phyloP scores from a whole-genome alignment of 1,140 invertebrate species.

The Linepithema humile region DNA sequence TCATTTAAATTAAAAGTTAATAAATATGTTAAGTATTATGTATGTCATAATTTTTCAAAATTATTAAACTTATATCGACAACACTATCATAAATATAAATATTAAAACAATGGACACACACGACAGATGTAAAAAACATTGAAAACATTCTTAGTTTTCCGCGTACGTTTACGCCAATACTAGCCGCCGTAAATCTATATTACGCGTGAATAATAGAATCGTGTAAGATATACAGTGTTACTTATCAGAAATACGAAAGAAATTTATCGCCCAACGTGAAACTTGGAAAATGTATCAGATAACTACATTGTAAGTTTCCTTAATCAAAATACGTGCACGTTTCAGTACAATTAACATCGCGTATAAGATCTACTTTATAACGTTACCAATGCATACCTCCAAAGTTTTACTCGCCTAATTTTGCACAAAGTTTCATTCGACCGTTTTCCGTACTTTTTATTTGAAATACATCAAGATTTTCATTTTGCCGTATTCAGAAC shows the following conservation, averaged over 20 bases:
- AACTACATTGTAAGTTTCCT: neutral
- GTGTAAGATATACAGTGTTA: neutral
- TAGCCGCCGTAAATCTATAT: neutral
- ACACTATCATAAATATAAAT: neutral
- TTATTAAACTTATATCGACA: neutral
- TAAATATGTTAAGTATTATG: neutral
- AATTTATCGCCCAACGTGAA: conserved; percentile 25
- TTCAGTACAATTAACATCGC: conserved; percentile 35
- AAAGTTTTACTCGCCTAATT: conserved; percentile 18
- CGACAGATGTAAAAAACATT: no score
- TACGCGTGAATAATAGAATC: conserved; percentile 15
- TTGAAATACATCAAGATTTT: conserved; percentile 16
- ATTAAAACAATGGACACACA: neutral
- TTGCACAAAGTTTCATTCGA: neutral
- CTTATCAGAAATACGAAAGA: conserved; percentile 16
- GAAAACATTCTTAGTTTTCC: neutral
- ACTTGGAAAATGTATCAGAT: conserved; percentile 13
- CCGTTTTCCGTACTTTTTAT: neutral
- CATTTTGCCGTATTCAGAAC: neutral
- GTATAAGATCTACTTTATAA: conserved; percentile 16
- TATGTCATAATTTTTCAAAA: neutral
- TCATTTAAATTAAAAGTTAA: neutral
- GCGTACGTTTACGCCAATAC: neutral
- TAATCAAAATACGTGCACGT: conserved; percentile 13
- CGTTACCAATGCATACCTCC: conserved; percentile 4